Evolutionary conservation across 2,888 invertebrate genomes (phyloP), one percentile per base, ranked within the genome.

Genomic region (Tenodera sinensis): DNA sequence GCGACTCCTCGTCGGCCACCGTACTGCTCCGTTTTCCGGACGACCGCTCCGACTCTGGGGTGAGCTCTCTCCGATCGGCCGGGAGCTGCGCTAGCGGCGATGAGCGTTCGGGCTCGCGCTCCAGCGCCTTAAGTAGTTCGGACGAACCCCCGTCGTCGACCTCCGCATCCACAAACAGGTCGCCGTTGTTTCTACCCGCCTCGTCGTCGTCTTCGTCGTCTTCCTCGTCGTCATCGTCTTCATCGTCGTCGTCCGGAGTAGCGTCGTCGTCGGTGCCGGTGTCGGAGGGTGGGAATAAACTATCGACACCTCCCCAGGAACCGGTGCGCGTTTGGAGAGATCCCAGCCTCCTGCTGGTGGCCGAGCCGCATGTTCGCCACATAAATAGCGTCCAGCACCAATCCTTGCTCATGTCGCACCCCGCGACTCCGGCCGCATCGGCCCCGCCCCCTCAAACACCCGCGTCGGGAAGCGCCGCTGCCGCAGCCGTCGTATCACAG

Each of bases 81-180:
- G 95, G 96, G 92, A 94, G 94, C 90, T 91, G 92, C 88, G 89
- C 86, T 34, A 95, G 95, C 92, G 95, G 95, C 92, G 96, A 96
- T 95, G 96, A 96, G 94, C 95, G 96, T 92, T 96, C 96, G 93
- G 96, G 96, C 92, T 96, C 96, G 93, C 95, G 96, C 91, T 95
- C 95, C 93, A 96, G 96, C 93, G 96, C 96, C 93, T 95, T 96
- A 93, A 96, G 96, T 93, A 95, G 95, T 94, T 95, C 96, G 93
- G 96, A 96, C 94, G 96, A 96, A 94, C 95, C 95, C 92, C 95
- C 94, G 92, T 42, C n/a, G 25, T 54, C 54, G 54, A 71, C 54
- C 54, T 71, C 54, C 54, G 54, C 54, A 71, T 20, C 54, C 20
- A 71, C 54, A 28, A 84, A 84, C 42, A 84, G 84, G 34, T 54